Percentiles rank a stretch among this genome's conserved stretches.
phyloP scores from a whole-genome alignment of 1,140 invertebrate species.

The Saccostrea cuccullata region DNA sequence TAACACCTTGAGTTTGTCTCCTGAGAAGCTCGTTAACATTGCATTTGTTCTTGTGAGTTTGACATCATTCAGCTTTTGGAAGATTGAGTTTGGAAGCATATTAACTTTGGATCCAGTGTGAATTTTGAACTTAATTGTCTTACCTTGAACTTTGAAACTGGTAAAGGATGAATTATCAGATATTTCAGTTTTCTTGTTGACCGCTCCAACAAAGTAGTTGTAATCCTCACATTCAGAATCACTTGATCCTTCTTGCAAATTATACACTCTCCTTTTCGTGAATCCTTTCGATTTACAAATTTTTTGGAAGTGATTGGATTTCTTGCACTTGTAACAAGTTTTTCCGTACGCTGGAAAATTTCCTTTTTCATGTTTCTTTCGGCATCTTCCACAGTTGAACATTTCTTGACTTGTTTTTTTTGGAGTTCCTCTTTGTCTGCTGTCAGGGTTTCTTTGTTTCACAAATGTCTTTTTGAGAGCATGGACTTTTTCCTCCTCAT shows the following conservation, averaged over 20 bases:
- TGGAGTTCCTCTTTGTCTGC: background rate
- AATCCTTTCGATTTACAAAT: conserved; percentile 24
- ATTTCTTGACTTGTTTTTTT: background rate
- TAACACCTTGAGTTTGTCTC: background rate
- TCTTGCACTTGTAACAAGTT: conserved; percentile 27
- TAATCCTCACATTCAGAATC: background rate
- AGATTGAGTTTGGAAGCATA: background rate
- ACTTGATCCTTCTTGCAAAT: background rate
- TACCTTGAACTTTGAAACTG: background rate
- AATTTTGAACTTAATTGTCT: conserved; percentile 17
- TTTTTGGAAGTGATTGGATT: conserved; percentile 10
- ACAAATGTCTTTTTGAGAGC: background rate
- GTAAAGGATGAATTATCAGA: background rate
- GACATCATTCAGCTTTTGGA: conserved; percentile 6
- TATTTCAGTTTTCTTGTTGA: conserved; percentile 2
- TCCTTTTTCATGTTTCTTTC: background rate
- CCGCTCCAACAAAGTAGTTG: conserved; percentile 15
- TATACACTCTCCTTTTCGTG: background rate
- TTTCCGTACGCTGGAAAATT: conserved; percentile 33
- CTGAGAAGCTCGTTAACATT: conserved; percentile 12
- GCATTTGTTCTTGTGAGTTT: background rate
- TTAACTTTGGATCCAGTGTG: conserved; percentile 31
- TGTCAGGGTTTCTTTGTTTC: background rate
- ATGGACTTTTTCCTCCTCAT: background rate
- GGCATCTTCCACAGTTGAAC: conserved; percentile 4